Evolutionary conservation across 2,113 vertebrate species (phyloP).

Genomic region (Grammomys surdaster): DNA sequence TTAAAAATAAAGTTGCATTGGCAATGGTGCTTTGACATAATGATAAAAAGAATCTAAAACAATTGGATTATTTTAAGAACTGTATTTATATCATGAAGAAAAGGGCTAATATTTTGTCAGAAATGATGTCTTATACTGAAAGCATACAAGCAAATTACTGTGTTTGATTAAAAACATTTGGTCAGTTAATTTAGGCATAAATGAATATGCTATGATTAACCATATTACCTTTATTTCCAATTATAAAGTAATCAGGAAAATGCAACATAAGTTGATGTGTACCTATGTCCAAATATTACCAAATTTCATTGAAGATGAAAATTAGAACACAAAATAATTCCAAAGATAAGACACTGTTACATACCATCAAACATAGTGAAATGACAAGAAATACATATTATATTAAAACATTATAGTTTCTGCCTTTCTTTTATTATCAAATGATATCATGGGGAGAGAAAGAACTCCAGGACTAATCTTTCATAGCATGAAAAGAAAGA

Average conservation of each 20-base stretch:
- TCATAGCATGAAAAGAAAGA: neutral
- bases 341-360: neutral
- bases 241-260: neutral
- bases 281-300: neutral
- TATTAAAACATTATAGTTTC: neutral
- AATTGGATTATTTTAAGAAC: neutral
- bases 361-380: neutral
- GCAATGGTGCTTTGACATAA: neutral
- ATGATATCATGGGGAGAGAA: neutral
- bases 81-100: constrained; percentile 46
- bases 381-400: neutral
- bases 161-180: neutral
- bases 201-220: constrained; percentile 17
- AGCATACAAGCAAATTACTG: neutral
- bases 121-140: constrained; percentile 40
- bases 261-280: neutral
- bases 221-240: neutral
- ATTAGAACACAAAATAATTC: neutral
- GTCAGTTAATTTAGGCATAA: neutral
- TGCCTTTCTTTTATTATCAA: neutral
- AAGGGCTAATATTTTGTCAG: neutral
- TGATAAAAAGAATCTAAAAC: neutral
- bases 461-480: neutral
- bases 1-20: neutral
- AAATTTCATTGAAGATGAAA: neutral